These are phyloP conservation scores for Eupithecia insigniata DNA, from an alignment of 2,888 invertebrate genomes.

Conservation along the genomic window DNA sequence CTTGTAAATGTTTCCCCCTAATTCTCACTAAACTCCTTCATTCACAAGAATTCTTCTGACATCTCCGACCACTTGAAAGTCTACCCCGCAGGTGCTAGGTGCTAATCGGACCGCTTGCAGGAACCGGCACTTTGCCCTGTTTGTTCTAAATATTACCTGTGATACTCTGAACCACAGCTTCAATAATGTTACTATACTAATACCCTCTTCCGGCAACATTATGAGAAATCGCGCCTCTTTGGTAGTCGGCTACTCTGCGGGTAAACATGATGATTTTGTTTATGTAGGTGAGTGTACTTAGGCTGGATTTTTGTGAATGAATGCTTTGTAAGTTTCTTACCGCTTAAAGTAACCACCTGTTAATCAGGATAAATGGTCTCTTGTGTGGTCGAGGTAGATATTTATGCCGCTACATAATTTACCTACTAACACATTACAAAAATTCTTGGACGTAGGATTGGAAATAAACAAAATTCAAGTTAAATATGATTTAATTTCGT, in stretches of 20 bases:
- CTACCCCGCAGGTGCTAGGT: conserved; percentile 53
- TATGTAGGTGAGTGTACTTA: conserved; percentile 41
- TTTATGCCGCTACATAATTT: neutral
- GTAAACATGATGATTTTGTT: conserved; percentile 47
- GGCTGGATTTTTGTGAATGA: conserved; percentile 36
- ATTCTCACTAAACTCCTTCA: neutral
- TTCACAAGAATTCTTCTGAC: conserved; percentile 7
- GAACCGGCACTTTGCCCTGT: conserved; percentile 72
- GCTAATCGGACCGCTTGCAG: conserved; percentile 69
- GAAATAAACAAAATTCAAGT: conserved; percentile 64
- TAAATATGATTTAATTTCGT: conserved; percentile 84
- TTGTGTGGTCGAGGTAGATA: neutral
- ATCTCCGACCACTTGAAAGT: neutral
- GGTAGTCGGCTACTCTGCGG: conserved; percentile 57
- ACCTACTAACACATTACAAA: neutral
- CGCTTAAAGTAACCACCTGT: conserved; percentile 13
- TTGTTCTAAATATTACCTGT: conserved; percentile 68
- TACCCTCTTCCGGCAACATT: conserved; percentile 76
- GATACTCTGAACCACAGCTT: conserved; percentile 26
- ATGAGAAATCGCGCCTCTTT: conserved; percentile 73
- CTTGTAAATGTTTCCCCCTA: neutral
- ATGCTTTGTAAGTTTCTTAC: conserved; percentile 21
- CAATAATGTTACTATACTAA: conserved; percentile 60
- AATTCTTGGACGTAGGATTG: neutral
- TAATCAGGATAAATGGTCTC: conserved; percentile 13